phyloP scores from a whole-genome alignment of 2,888 invertebrate genomes.

The Ctena decussata region DNA sequence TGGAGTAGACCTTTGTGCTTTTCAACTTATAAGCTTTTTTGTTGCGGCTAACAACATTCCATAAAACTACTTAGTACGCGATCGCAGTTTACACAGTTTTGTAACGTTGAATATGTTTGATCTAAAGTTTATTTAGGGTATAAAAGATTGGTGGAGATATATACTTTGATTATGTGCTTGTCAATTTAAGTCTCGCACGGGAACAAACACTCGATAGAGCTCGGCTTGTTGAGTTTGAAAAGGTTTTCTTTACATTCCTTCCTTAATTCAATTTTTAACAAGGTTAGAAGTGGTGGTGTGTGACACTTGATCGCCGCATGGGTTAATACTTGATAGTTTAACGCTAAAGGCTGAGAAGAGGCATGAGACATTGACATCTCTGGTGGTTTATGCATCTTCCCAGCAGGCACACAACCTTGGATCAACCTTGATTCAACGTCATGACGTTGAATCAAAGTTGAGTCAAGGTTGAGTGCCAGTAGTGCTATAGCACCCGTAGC shows the following conservation, averaged over 20 bases:
- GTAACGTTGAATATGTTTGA: neutral
- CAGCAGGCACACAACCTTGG: no score
- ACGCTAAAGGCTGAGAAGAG: no score
- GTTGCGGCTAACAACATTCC: neutral
- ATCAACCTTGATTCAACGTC: no score
- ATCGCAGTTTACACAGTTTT: neutral
- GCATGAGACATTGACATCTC: no score
- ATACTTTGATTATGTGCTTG: neutral
- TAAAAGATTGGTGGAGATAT: slow-evolving; percentile 8
- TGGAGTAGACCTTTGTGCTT: neutral
- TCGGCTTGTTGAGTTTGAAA: neutral
- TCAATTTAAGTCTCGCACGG: neutral
- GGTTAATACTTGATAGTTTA: neutral
- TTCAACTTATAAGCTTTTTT: neutral
- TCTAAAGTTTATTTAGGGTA: slow-evolving; percentile 14
- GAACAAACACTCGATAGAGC: slow-evolving; percentile 1
- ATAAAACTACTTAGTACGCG: neutral
- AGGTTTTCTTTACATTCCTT: neutral
- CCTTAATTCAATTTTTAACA: neutral
- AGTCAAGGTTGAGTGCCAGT: no score
- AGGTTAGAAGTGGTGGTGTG: neutral
- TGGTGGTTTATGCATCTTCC: no score
- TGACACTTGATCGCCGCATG: neutral
- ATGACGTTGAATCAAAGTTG: no score
- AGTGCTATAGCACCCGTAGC: no score